Evolutionary conservation across 2,888 invertebrate genomes (phyloP).

Genomic region (Dryadula phaetusa): DNA sequence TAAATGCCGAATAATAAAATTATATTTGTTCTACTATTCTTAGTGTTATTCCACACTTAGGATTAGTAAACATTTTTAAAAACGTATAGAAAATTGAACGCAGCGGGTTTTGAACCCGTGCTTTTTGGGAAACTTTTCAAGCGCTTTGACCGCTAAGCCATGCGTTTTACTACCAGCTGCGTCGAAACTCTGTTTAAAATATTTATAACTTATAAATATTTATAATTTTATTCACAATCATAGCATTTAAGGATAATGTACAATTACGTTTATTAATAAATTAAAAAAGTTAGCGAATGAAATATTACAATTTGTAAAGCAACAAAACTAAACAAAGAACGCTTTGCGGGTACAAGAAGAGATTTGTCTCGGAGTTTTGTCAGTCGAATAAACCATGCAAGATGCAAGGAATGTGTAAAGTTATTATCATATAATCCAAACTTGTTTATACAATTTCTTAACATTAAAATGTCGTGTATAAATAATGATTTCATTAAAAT

Average conservation of each 20-base stretch:
- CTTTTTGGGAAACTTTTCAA: too few species aligned
- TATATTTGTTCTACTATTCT: too few species aligned
- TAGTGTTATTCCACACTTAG: too few species aligned
- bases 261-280: background rate
- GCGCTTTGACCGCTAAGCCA: too few species aligned
- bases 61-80: too few species aligned
- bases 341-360: background rate
- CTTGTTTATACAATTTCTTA: constrained; percentile 34
- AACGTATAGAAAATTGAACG: too few species aligned
- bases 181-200: too few species aligned
- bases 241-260: background rate
- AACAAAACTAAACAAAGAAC: background rate
- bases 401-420: constrained; percentile 1
- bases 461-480: background rate
- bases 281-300: background rate
- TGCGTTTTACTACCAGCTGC: too few species aligned
- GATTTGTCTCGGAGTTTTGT: constrained; percentile 15
- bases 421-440: background rate
- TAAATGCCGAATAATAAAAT: too few species aligned
- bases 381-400: constrained; percentile 18
- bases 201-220: too few species aligned
- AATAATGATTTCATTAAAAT: constrained; percentile 5
- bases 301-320: background rate
- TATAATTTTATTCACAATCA: too few species aligned
- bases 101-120: too few species aligned